Evolutionary conservation across 2,797 vertebrate species (phyloP), one percentile per base, ranked within the genome.

Genomic region (Coranthus polyacanthus): DNA sequence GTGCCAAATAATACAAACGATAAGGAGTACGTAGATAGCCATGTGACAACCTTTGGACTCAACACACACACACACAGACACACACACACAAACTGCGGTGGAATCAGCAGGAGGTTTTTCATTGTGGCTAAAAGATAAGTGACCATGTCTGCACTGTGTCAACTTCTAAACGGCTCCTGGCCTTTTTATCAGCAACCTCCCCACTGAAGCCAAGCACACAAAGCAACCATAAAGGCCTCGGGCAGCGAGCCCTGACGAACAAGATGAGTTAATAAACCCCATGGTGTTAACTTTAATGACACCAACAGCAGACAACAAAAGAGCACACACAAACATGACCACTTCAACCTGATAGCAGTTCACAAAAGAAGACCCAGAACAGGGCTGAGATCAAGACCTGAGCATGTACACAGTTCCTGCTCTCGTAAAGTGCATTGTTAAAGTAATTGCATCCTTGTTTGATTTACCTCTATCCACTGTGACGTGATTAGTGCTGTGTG

Each of bases 251-350:
- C 52, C 42, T 13, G n/a, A 75, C 76, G 44, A 71, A 82, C 75
- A 72, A 56, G 76, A 81, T 7, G 75, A 88, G 85, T 78, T 89
- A 81, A 86, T 84, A 88, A 89, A 87, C 66, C 71, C 69, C 45
- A 6, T 5, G 59, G 83, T 60, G 81, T 69, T 61, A 65, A 45
- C 81, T 83, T 88, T 82, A 84, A 84, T 56, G 70, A 70, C 64
- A 64, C 50, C 32, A 21, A 72, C 24, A 1, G 72, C 62, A 54
- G 54, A 70, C 56, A 45, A 79, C 75, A 79, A 79, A n/a, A 56
- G 59, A 61, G 21, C 62, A 58, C 15, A 12, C n/a, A 15, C 51
- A 73, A 75, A 86, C 73, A 72, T 2, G 53, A 13, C 65, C 75
- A 60, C 86, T 74, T 60, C 36, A 58, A 51, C 56, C 56, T 29